Evolutionary conservation across 1,140 invertebrate genomes (phyloP), one percentile per base, ranked within the genome.

Genomic region (Drosophila teissieri): DNA sequence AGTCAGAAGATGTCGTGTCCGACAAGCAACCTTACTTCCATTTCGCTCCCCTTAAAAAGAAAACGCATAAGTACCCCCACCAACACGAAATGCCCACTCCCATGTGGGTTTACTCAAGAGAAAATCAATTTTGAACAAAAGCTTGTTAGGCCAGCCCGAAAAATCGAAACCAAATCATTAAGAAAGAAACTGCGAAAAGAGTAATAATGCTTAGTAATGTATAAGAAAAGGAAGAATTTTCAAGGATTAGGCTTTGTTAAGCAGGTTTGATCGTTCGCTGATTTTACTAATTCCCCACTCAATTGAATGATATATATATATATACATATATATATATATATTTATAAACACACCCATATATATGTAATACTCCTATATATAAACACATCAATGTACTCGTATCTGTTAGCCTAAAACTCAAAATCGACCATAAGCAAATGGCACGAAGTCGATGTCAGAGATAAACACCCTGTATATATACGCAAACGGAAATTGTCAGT

Each of bases 231-330:
- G 40, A 67, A 61, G 10, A 34, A 36, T 57, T 81, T 68, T 81
- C 76, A 65, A 77, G 69, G 62, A 74, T 45, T 78, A 82, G 73
- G 73, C 44, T 67, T 67, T 73, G 51, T 51, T 63, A 63, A 84
- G 80, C 80, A 77, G 63, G 62, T 85, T 80, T 65, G 69, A 84
- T 78, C 75, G 82, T 88, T 80, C 82, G 86, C 90, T 91, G 90
- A 91, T 91, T 91, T 91, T 85, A 90, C 90, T 91, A 72, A 72
- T 78, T 73, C 55, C 45, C 44, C 46, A 46, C 57, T 69, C 51
- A 51, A 49, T 48, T 15, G 10, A 24, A 24, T 37, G 24, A 60
- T 46, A 58, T 31, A 39, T 58, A 60, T 69, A 31, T 46, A 34
- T 56, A 70, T 58, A 70, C 36, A 12, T 12, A 37, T 12, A 14